Evolutionary conservation across 2,888 invertebrate species (phyloP).

Genomic region (Sinodicranocentrus sp.): DNA sequence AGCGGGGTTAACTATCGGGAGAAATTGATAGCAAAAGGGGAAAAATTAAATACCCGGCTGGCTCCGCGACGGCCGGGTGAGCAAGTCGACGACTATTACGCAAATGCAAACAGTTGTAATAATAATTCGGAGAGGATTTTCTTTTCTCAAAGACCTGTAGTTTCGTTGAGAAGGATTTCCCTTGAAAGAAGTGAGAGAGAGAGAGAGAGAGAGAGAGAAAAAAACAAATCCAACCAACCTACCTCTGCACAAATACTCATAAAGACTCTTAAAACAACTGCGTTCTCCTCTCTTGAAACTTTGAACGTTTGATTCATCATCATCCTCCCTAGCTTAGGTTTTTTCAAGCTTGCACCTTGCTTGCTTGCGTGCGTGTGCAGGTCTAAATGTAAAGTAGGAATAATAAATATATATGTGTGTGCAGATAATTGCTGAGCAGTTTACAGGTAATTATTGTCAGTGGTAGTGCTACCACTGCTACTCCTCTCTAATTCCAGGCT

Average conservation of each 20-base stretch:
- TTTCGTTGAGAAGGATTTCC: too few species aligned
- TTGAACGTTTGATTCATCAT: too few species aligned
- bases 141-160: too few species aligned
- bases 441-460: conserved; percentile 67
- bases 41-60: conserved; percentile 52
- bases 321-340: too few species aligned
- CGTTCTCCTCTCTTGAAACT: too few species aligned
- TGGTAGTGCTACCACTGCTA: conserved; percentile 28
- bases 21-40: conserved; percentile 1
- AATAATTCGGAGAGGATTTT: too few species aligned
- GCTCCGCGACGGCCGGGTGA: conserved; percentile 48
- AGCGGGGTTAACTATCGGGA: too few species aligned
- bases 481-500: conserved; percentile 16
- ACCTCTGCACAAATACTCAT: too few species aligned
- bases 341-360: conserved; percentile 18
- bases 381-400: conserved; percentile 30
- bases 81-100: conserved; percentile 21
- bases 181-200: too few species aligned
- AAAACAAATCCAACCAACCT: too few species aligned
- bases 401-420: conserved; percentile 46
- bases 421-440: conserved; percentile 68
- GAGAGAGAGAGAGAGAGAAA: too few species aligned
- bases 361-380: conserved; percentile 34
- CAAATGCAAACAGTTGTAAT: conserved; percentile 1
- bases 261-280: too few species aligned